These are phyloP conservation scores for Acanthacorydalis orientalis DNA, from an alignment of 2,888 invertebrate genomes.

Conservation along the genomic window DNA sequence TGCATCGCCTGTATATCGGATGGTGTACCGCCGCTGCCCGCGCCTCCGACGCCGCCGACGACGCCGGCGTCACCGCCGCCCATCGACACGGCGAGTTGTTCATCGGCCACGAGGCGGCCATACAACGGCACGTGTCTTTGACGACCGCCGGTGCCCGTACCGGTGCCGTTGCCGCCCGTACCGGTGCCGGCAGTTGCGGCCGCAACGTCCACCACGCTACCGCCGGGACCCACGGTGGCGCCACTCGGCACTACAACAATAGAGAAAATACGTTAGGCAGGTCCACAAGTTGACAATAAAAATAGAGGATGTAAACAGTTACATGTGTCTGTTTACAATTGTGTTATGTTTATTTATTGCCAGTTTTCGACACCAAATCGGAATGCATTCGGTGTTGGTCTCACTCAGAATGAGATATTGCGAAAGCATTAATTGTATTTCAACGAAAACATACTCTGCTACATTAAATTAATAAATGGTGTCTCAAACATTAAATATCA, in stretches of 20 bases:
- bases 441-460: no score
- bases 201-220: conserved; percentile 20
- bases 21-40: conserved; percentile 33
- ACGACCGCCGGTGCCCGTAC: conserved; percentile 28
- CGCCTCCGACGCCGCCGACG: conserved; percentile 20
- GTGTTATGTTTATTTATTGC: no score
- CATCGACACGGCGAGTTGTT: conserved; percentile 46
- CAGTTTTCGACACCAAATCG: no score
- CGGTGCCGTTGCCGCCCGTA: conserved; percentile 20
- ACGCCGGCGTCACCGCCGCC: conserved; percentile 13
- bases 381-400: no score
- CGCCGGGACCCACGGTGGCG: conserved; percentile 26
- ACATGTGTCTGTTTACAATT: neutral
- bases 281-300: neutral
- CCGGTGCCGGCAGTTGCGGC: conserved; percentile 25
- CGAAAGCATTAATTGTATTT: no score
- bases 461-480: no score
- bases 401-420: no score
- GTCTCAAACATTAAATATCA: no score
- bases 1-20: conserved; percentile 78
- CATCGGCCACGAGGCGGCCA: conserved; percentile 80
- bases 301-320: no score
- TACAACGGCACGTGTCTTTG: conserved; percentile 69
- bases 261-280: neutral
- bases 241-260: conserved; percentile 22